Evolutionary conservation across 1,140 invertebrate species (phyloP).

Genomic region (Drosophila melanica): DNA sequence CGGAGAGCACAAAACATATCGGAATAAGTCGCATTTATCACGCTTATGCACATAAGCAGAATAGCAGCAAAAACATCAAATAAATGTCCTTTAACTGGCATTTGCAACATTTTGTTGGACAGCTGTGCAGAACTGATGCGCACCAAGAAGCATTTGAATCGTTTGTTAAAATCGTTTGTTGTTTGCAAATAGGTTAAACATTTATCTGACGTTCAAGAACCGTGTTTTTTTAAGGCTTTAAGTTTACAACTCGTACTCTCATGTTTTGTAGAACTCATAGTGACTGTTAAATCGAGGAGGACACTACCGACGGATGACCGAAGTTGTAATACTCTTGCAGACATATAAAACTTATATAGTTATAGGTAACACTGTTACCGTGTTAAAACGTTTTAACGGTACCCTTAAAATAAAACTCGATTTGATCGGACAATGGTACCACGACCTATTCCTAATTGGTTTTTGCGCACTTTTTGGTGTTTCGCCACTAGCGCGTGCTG

Average conservation of each 20-base stretch:
- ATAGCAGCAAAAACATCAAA: neutral
- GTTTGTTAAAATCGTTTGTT: neutral
- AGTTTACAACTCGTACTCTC: neutral
- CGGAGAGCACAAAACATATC: neutral
- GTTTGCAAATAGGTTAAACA: neutral
- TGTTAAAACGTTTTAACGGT: no score
- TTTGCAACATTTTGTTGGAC: constrained; percentile 3
- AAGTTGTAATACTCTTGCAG: no score
- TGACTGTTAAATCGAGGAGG: no score
- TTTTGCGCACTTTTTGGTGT: no score
- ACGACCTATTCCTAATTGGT: no score
- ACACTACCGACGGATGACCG: no score
- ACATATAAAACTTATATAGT: no score
- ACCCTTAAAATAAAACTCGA: no score
- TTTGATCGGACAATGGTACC: no score
- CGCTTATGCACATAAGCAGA: neutral
- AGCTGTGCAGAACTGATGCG: constrained; percentile 4
- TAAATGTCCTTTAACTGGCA: constrained; percentile 15
- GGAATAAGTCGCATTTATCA: constrained; percentile 3
- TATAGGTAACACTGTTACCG: no score
- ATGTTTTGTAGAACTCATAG: no score
- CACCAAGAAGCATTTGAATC: neutral
- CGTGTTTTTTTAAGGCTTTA: neutral
- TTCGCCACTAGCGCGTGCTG: no score
- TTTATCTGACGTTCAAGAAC: neutral